These are phyloP conservation scores for Diadromus collaris DNA, from an alignment of 2,888 invertebrate species.

Conservation along the genomic window DNA sequence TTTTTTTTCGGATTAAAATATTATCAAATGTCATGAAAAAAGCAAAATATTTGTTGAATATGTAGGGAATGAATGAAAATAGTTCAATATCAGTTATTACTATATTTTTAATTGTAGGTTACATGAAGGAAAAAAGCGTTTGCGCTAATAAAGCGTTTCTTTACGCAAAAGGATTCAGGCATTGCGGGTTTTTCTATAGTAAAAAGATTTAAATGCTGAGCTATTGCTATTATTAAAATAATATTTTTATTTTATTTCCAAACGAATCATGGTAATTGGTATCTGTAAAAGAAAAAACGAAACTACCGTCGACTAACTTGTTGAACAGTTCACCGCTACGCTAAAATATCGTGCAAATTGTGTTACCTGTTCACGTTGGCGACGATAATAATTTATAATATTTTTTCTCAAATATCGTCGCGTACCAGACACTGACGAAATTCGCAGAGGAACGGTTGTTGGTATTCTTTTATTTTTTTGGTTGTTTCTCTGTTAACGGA, in stretches of 20 bases:
- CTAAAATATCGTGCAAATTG: slow-evolving; percentile 32
- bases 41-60: too few relatives aligned
- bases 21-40: too few relatives aligned
- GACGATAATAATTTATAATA: slow-evolving; percentile 31
- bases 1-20: too few relatives aligned
- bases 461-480: slow-evolving; percentile 13
- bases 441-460: slow-evolving; percentile 29
- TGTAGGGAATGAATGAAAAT: too few relatives aligned
- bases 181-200: too few relatives aligned
- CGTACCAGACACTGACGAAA: slow-evolving; percentile 7
- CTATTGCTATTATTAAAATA: too few relatives aligned
- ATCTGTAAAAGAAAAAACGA: slow-evolving; percentile 31
- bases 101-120: too few relatives aligned
- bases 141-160: too few relatives aligned
- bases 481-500: not conserved
- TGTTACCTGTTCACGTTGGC: slow-evolving; percentile 27
- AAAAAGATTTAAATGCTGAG: too few relatives aligned
- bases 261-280: slow-evolving; percentile 25
- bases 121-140: too few relatives aligned
- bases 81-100: too few relatives aligned
- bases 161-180: too few relatives aligned
- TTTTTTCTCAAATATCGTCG: slow-evolving; percentile 20
- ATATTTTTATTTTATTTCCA: slow-evolving; percentile 24
- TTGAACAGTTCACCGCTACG: slow-evolving; percentile 34
- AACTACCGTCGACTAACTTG: slow-evolving; percentile 58